These are phyloP conservation scores for Anguilla obscura DNA, from an alignment of 2,797 vertebrate genomes.

Conservation along the genomic window DNA sequence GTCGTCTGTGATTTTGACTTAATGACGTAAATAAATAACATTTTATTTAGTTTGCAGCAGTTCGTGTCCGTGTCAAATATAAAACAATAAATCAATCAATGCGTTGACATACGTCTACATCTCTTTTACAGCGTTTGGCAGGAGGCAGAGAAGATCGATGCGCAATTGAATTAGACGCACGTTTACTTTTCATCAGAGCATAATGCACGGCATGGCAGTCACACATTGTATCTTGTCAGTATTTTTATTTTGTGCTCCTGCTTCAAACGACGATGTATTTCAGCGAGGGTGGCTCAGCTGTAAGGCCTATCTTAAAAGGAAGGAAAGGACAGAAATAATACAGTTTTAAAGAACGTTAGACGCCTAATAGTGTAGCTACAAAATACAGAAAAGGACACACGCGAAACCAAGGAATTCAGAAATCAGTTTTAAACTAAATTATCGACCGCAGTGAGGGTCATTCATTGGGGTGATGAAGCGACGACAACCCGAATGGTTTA, in stretches of 20 bases:
- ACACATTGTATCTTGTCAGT: background rate
- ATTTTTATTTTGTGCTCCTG: background rate
- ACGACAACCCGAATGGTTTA: slow-evolving; percentile 5
- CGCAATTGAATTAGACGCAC: background rate
- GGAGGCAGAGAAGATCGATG: background rate
- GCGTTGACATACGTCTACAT: background rate
- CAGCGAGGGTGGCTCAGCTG: background rate
- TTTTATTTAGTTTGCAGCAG: background rate
- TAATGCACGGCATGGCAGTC: background rate
- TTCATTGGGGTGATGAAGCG: background rate
- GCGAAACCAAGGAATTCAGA: background rate
- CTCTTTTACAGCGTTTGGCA: no score
- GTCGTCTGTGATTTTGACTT: no score
- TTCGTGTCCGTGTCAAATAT: background rate
- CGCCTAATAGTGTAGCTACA: background rate
- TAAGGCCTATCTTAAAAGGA: background rate
- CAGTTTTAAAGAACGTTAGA: background rate
- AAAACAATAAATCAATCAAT: background rate
- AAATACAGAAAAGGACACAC: background rate
- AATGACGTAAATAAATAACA: no score
- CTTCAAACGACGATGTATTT: background rate
- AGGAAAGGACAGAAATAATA: background rate
- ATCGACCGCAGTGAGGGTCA: background rate
- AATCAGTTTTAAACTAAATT: background rate
- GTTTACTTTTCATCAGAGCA: background rate